Conservation (phyloP, 1,140 invertebrate species). For the Periplaneta americana region DNA sequence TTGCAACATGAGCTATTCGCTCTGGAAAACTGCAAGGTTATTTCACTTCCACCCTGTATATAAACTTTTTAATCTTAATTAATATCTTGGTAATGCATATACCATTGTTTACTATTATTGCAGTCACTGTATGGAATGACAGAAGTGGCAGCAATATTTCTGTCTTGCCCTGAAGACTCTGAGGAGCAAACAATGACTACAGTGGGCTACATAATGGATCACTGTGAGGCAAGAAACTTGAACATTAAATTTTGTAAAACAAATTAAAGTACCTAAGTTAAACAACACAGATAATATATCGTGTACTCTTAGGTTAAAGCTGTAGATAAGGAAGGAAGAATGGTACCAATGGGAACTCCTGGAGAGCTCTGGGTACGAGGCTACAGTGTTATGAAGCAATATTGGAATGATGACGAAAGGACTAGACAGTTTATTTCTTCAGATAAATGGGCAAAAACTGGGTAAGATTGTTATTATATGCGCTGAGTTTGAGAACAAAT, state of each 20-base stretch:
- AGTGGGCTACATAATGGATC: background rate
- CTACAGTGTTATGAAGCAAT: constrained; percentile 78
- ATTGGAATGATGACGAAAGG: constrained; percentile 78
- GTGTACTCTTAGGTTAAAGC: constrained; percentile 52
- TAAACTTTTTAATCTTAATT: no score
- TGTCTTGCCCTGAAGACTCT: constrained; percentile 27
- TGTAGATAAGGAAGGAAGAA: constrained; percentile 60
- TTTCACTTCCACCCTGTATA: no score
- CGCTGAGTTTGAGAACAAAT: no score
- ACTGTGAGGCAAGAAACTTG: constrained; percentile 28
- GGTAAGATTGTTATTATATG: no score
- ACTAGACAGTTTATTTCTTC: constrained; percentile 64
- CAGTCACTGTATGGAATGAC: constrained; percentile 85
- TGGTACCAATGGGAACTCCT: constrained; percentile 65
- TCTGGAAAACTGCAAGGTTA: no score
- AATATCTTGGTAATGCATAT: no score
- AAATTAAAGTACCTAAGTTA: background rate
- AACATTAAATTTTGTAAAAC: no score
- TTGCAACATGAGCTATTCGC: no score
- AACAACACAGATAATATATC: background rate
- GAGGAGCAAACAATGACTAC: background rate
- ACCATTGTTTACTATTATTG: no score
- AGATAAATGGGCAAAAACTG: constrained; percentile 86
- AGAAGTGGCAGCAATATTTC: constrained; percentile 76
- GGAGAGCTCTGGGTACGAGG: constrained; percentile 84